phyloP scores from a whole-genome alignment of 2,113 vertebrate species.

The Eurystomus gularis region DNA sequence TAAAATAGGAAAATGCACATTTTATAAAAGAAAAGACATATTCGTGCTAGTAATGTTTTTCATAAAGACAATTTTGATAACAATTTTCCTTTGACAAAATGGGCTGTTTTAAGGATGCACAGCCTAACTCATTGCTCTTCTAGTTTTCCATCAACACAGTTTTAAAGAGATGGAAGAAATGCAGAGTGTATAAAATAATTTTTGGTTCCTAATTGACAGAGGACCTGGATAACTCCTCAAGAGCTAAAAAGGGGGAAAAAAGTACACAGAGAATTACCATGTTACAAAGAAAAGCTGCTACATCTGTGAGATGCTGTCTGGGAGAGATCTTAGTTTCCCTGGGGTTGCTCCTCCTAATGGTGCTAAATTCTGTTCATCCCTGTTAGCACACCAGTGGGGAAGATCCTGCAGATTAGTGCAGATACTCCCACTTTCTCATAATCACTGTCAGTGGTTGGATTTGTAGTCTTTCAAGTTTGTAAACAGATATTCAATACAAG shows the following conservation, averaged over 20 bases:
- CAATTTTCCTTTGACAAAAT: neutral
- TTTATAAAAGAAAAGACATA: neutral
- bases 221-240: neutral
- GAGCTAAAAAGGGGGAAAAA: neutral
- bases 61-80: neutral
- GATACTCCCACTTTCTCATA: neutral
- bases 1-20: neutral
- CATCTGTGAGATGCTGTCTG: neutral
- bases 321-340: neutral
- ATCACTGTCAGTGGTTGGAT: neutral
- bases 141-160: neutral
- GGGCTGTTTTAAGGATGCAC: neutral
- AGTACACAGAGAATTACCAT: fast-evolving
- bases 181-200: neutral
- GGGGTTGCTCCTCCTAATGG: neutral
- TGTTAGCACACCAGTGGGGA: neutral
- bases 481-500: neutral
- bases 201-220: neutral
- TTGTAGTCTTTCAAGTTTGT: neutral
- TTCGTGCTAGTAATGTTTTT: neutral
- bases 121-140: neutral
- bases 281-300: neutral
- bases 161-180: neutral
- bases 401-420: neutral
- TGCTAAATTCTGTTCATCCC: neutral